Conservation (phyloP, 2,888 invertebrate species). For the Hydroisotoma schaefferi region DNA sequence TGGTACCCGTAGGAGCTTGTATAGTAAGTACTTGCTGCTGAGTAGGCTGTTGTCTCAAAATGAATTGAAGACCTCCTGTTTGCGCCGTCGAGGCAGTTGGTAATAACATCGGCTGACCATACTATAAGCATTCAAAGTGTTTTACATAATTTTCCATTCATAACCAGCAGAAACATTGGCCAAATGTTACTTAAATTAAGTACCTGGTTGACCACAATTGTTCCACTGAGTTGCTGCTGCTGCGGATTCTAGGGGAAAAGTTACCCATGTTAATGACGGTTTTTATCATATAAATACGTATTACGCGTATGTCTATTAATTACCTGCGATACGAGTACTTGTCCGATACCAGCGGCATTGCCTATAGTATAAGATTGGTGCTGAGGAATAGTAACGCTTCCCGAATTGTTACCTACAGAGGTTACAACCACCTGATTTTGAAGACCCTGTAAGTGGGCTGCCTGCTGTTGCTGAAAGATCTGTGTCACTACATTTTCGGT, state of each 20-base stretch:
- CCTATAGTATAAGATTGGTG: slow-evolving; percentile 43
- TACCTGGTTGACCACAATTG: slow-evolving; percentile 48
- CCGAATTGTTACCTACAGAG: slow-evolving; percentile 27
- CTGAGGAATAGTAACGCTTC: slow-evolving; percentile 32
- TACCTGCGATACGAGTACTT: slow-evolving; percentile 45
- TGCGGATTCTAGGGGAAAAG: slow-evolving; percentile 20
- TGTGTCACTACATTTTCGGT: slow-evolving; percentile 32
- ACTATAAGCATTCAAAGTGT: too few species aligned
- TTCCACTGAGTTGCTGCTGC: slow-evolving; percentile 41
- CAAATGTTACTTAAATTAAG: slow-evolving; percentile 5
- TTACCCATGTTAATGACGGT: neutral
- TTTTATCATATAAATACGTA: too few species aligned
- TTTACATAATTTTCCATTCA: too few species aligned
- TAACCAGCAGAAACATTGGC: slow-evolving; percentile 19
- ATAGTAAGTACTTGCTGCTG: slow-evolving; percentile 47
- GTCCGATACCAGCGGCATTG: slow-evolving; percentile 36
- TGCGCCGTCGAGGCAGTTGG: slow-evolving; percentile 42
- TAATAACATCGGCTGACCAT: slow-evolving; percentile 46
- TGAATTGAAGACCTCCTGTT: slow-evolving; percentile 40
- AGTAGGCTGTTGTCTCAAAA: slow-evolving; percentile 45
- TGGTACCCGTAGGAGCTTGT: slow-evolving; percentile 39
- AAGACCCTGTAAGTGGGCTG: slow-evolving; percentile 12
- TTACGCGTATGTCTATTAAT: too few species aligned
- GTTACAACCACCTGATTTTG: slow-evolving; percentile 26
- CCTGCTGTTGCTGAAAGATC: slow-evolving; percentile 38